Conservation (phyloP, 2,888 invertebrate genomes). For the Perizoma affinitatum region DNA sequence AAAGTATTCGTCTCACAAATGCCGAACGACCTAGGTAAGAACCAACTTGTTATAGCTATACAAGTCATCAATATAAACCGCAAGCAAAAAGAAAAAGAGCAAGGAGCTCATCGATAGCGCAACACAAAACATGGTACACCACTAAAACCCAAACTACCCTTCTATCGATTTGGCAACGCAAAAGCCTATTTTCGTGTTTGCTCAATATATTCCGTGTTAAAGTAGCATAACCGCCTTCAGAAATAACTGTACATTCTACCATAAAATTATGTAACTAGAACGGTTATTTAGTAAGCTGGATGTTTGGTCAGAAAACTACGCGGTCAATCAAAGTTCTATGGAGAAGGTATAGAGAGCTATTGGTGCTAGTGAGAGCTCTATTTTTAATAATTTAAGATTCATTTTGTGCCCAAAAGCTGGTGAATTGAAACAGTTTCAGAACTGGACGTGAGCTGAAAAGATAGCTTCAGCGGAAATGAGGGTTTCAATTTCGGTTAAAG, state of each 20-base stretch:
- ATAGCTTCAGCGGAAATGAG: constrained; percentile 23
- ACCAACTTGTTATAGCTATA: no score
- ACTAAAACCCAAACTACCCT: constrained; percentile 15
- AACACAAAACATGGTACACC: background rate
- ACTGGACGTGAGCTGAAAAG: constrained; percentile 24
- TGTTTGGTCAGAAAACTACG: constrained; percentile 2
- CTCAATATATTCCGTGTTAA: constrained; percentile 4
- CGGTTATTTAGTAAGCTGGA: background rate
- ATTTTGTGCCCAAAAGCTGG: background rate
- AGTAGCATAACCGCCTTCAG: background rate
- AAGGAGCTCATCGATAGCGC: constrained; percentile 7
- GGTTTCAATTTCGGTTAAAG: constrained; percentile 17
- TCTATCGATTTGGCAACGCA: constrained; percentile 25
- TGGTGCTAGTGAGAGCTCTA: constrained; percentile 11
- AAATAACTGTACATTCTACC: background rate
- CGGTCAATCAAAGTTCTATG: constrained; percentile 6
- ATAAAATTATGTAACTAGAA: background rate
- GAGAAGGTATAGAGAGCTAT: background rate
- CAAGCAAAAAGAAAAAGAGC: no score
- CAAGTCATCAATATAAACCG: no score
- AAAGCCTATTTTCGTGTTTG: constrained; percentile 30
- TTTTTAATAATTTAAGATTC: background rate
- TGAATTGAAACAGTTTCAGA: constrained; percentile 18
- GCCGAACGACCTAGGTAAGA: no score
- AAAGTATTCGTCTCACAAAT: no score